Base-by-base conservation (phyloP, 2,113 vertebrate genomes). In the Tringa solitaria region DNA sequence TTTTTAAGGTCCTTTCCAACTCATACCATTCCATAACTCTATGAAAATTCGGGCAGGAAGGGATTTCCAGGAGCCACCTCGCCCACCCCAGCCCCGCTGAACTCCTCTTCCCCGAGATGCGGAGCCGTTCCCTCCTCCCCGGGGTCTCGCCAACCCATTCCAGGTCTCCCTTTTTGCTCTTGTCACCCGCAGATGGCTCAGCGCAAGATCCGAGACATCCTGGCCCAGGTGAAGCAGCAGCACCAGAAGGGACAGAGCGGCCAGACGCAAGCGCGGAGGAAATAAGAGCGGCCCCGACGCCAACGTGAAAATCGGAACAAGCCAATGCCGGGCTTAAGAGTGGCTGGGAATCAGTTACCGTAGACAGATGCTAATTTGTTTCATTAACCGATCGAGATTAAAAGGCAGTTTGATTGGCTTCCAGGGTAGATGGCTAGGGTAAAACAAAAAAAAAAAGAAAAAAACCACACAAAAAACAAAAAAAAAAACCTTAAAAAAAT, bases 141-240 rank as follows among this genome's bases (percentile, higher is more conserved):
- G 5, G 30, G 64, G 22, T 87, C 46, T 18, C 2, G 7, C 24
- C 7, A 10, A 18, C 24, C 41, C 13, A 2, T 46, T 21, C 46
- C 46, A 64, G 18, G 14, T 63, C 33, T 7, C 16, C 51, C 19
- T 6, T 6, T 50, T 41, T 54, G 61, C 19, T 30, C 63, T 54
- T 74, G n/a, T 65, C 51, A 0, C 32, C 75, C 10, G 1, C 95
- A 99, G 99, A 97, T 99, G 99, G 99, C 99, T 7, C 99, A 99
- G 95, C 98, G 99, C 93, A 99, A 99, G 98, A 99, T 99, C 97
- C 98, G 99, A 24, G 99, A 99, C 96, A 99, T 99, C 97, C 98
- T 99, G 97, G 99, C 99, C 24, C 99, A 99, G 97, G 99, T 99
- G 69, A 99, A 99, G 94, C 99, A 99, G 96, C 98, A 98, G 92